These are phyloP conservation scores for Lordiphosa andalusiaca DNA, from an alignment of 2,888 invertebrate genomes.

Conservation along the genomic window DNA sequence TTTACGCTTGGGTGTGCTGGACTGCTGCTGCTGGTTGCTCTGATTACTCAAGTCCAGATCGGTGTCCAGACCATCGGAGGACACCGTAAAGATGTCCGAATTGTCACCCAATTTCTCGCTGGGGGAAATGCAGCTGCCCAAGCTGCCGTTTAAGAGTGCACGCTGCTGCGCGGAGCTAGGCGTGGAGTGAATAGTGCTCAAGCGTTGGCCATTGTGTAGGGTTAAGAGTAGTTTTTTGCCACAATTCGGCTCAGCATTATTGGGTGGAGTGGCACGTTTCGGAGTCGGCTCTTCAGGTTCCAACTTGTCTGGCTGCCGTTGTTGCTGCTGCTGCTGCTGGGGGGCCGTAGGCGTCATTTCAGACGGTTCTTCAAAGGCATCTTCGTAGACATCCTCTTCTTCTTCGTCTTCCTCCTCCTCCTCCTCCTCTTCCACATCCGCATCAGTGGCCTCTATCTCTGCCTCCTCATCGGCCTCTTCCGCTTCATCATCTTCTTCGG, in stretches of 20 bases:
- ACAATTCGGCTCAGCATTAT: conserved; percentile 32
- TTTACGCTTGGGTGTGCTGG: conserved; percentile 69
- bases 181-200: conserved; percentile 49
- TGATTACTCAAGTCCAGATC: conserved; percentile 79
- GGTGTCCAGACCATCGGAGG: conserved; percentile 80
- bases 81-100: conserved; percentile 80
- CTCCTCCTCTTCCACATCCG: conserved; percentile 54
- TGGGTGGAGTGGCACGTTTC: conserved; percentile 24
- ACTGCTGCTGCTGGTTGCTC: conserved; percentile 34
- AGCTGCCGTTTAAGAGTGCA: conserved; percentile 74
- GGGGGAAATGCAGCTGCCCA: conserved; percentile 78
- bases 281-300: conserved; percentile 17
- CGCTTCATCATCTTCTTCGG: conserved; percentile 60
- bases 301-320: conserved; percentile 4
- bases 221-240: conserved; percentile 45
- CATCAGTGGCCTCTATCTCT: conserved; percentile 62
- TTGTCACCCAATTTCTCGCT: conserved; percentile 79
- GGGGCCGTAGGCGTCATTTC: background rate
- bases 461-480: conserved; percentile 54
- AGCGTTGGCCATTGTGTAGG: conserved; percentile 46
- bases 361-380: conserved; percentile 55
- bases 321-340: conserved; percentile 16
- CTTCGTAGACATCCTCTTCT: conserved; percentile 56
- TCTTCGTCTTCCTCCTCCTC: conserved; percentile 46
- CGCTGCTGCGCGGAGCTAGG: conserved; percentile 53